These are phyloP conservation scores for Campylomormyrus tamandua DNA, from an alignment of 2,113 vertebrate genomes.

Conservation along the genomic window DNA sequence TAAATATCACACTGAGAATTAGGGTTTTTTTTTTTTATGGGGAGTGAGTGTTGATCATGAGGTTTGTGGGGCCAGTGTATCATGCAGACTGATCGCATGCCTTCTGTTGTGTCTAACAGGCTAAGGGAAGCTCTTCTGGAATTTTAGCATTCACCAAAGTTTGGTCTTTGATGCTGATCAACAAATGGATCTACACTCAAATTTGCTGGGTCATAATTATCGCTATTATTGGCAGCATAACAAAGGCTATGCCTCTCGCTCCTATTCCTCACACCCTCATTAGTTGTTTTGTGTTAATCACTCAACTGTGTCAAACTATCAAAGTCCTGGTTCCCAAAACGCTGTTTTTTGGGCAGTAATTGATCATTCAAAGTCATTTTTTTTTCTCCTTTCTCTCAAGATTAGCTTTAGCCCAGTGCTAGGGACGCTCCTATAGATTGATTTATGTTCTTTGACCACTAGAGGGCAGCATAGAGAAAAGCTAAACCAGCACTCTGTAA, in stretches of 20 bases:
- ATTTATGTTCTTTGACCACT: conserved; percentile 26
- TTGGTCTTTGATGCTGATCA: not conserved
- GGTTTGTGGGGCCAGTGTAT: not conserved
- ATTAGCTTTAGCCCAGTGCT: not conserved
- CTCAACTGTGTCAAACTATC: not conserved
- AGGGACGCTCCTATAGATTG: not conserved
- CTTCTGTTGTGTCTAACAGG: not conserved
- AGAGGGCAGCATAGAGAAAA: conserved; percentile 44
- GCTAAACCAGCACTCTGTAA: not conserved
- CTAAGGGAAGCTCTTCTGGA: not conserved
- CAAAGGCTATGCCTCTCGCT: not conserved
- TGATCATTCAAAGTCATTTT: not conserved
- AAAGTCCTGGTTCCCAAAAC: not conserved
- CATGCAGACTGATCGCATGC: not conserved
- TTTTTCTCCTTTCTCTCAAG: not conserved
- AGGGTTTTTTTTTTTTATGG: not conserved
- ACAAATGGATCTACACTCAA: not conserved
- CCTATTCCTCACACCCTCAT: not conserved
- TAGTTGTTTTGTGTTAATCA: not conserved
- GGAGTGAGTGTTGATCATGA: not conserved
- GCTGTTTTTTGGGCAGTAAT: not conserved
- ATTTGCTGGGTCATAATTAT: not conserved
- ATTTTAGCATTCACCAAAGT: not conserved
- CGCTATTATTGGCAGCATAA: not conserved
- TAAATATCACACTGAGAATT: conserved; percentile 12